Percentiles rank a stretch among this genome's conserved stretches.
Evolutionary conservation across 2,888 invertebrate species (phyloP).

Genomic region (Cremastinae sp.): DNA sequence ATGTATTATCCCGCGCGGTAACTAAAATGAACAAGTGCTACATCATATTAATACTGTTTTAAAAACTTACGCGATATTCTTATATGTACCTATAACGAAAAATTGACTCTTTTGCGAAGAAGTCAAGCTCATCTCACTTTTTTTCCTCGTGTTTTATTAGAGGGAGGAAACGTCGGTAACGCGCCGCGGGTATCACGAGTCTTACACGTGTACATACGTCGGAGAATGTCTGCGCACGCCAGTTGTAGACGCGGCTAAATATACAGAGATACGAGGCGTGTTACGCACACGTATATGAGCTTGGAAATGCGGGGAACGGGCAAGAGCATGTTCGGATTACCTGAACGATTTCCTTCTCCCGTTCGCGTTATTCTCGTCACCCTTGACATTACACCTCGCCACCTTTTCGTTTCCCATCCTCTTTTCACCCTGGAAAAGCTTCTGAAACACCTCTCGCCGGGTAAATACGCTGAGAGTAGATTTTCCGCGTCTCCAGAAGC

Average conservation of each 20-base stretch:
- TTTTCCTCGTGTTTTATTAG: too few relatives aligned
- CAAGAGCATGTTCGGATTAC: constrained; percentile 60
- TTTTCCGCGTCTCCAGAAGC: constrained; percentile 54
- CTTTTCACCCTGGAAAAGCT: constrained; percentile 20
- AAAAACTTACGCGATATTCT: too few relatives aligned
- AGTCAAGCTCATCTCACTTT: too few relatives aligned
- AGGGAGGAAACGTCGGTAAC: constrained; percentile 14
- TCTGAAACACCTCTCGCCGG: too few relatives aligned
- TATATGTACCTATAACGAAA: too few relatives aligned
- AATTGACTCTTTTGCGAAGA: too few relatives aligned
- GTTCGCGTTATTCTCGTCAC: constrained; percentile 47
- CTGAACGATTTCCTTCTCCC: constrained; percentile 58
- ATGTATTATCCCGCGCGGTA: too few relatives aligned
- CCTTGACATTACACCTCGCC: constrained; percentile 42
- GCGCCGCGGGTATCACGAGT: constrained; percentile 41
- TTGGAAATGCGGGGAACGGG: background rate
- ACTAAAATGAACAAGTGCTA: too few relatives aligned
- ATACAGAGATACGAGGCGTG: constrained; percentile 24
- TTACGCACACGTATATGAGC: constrained; percentile 11
- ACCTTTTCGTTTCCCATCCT: background rate
- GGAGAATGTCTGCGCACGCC: constrained; percentile 24
- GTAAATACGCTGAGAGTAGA: constrained; percentile 46
- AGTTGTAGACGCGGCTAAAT: constrained; percentile 18
- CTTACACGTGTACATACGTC: constrained; percentile 54
- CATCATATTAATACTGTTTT: too few relatives aligned